Base-by-base conservation (phyloP, 2,113 vertebrate species). In the Cynocephalus volans region DNA sequence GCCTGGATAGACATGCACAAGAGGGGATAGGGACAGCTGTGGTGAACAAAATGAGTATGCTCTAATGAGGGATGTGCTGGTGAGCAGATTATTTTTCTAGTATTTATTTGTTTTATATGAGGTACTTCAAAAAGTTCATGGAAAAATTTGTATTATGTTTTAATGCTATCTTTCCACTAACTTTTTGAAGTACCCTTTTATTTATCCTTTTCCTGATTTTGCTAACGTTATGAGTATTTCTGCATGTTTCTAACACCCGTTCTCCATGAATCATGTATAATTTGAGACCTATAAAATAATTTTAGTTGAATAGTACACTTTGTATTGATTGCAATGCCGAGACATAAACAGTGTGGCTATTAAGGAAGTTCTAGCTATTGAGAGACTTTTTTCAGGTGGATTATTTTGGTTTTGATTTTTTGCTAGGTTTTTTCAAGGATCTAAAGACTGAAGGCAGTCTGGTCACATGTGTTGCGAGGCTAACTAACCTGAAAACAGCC, bases 261-360 rank as follows among this genome's bases (percentile, higher is more conserved):
- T 95, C 21, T 45, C 83, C n/a, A 70, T 75, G 81, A 90, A 73
- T 73, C 21, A 41, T 64, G 18, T 93, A 15, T 85, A 60, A 54
- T 86, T 93, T 86, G 82, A 93, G 89, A 88, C 58, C 64, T 80
- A 36, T 33, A 54, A 84, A 92, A 79, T 87, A 90, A 79, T 96
- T 95, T 77, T 88, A 80, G 36, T 88, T 88, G 21, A 88, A 64
- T 56, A 82, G 21, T 31, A 90, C 41, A 8, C 48, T 95, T 86
- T 95, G 79, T 83, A 76, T 90, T 28, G 72, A 0, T 77, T 90
- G 26, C 2, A 93, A 5, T 90, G 36, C 50, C 31, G 81, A n/a
- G 31, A 67, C 41, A 90, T 52, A 97, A 96, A 84, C 31, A 56
- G 50, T 48, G 36, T 69, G 23, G 52, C 33, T 31, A 14, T 76